Base-by-base conservation (phyloP, 2,797 vertebrate species). In the Dendrocincla fuliginosa region DNA sequence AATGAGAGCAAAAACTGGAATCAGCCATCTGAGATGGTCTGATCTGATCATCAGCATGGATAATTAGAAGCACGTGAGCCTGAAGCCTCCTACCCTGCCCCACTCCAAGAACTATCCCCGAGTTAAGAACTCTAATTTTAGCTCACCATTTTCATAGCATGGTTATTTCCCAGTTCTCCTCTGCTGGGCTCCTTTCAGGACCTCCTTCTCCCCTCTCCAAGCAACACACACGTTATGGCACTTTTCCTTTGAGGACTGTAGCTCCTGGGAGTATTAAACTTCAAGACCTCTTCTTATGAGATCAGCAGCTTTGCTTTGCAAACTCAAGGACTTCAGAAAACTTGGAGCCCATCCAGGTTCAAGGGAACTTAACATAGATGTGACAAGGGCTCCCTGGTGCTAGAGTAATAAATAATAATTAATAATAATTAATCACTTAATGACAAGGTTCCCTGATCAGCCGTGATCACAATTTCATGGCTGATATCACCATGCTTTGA, bases 401-500 rank as follows among this genome's bases (percentile, higher is more conserved):
- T 77, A 9, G 27, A 60, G 87, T 27, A 64, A 93, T 94, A 92
- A 93, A 87, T 81, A 89, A 70, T 35, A 90, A 94, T 93, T 93
- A 89, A 87, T 91, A 89, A 68, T 55, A 89, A 93, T 94, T 94
- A 93, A 89, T 91, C 89, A 74, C 41, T 50, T 84, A 70, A 75
- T 24, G 78, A 87, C 7, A 1, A 96, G 73, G 78, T 84, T 87
- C 84, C 63, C 67, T 78, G 90, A 75, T 95, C 91, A 84, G 77
- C 71, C 70, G 13, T 9, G 52, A 68, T 79, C 85, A 78, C 79
- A 67, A 53, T 75, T 87, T 80, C 93, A 68, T 69, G 87, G 84
- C 86, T 87, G 95, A 4, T 70, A 19, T 23, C 84, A 24, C 78
- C 78, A 12, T 19, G 68, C 84, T 87, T 77, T 80, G 77, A 80